Evolutionary conservation across 2,113 vertebrate genomes (phyloP), one percentile per base, ranked within the genome.

Genomic region (Proterorhinus semilunaris): DNA sequence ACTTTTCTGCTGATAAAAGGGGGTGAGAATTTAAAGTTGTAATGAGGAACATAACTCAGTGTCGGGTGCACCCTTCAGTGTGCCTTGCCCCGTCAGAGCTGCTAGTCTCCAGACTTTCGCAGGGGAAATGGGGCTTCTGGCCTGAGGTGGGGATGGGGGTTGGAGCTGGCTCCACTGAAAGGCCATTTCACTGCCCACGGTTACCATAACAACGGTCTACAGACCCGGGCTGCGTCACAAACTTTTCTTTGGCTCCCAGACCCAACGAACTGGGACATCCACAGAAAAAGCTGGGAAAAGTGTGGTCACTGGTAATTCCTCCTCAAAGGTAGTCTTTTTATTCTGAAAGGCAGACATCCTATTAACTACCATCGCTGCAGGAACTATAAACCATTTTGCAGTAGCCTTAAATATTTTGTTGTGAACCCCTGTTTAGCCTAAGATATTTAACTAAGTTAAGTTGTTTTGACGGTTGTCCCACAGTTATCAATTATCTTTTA

Each of bases 111-210:
- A 70, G 10, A 71, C 81, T 87, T 73, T 84, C 79, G 84, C 86
- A 79, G 79, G 74, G n/a, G 69, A 87, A 86, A 85, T 87, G 70
- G 83, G 86, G 75, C 69, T 81, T 71, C 66, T 74, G 79, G 82
- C 76, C 86, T 84, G 82, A 88, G 81, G 80, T 84, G 86, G 76
- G 77, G 74, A 80, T 36, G 65, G 85, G 80, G 75, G 78, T 62
- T 80, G 62, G 58, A 58, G 68, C 62, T 65, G 72, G 71, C 63
- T 52, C 72, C 68, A 82, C 72, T 89, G 82, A 90, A 89, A 89
- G 88, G 90, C 87, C 87, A 90, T 91, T 91, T 91, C 85, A 86
- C 86, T 85, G 89, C 87, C 86, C 80, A 80, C 71, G 75, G 89
- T 90, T 88, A 84, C 88, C 86, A 91, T 89, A 88, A 88, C 86